These are phyloP conservation scores for Cotesia vestalis DNA, from an alignment of 1,140 invertebrate species.

Conservation along the genomic window DNA sequence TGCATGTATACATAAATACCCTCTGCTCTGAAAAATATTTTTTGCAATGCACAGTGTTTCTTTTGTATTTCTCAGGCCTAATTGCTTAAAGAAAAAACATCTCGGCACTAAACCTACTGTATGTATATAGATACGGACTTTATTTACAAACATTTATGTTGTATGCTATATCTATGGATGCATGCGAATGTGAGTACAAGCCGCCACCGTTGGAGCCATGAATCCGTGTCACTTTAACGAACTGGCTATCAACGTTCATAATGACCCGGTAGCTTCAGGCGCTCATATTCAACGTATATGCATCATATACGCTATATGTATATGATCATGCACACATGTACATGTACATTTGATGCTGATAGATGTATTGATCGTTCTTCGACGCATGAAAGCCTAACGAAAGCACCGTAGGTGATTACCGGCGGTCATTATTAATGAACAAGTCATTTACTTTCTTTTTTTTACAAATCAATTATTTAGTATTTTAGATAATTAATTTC, in stretches of 20 bases:
- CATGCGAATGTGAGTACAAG: not conserved
- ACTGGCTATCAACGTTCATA: conserved; percentile 5
- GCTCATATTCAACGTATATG: not conserved
- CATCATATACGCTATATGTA: no score
- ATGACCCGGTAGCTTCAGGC: conserved; percentile 11
- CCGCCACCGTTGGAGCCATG: not conserved
- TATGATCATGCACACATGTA: not conserved
- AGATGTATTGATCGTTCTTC: not conserved
- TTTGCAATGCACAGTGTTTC: no score
- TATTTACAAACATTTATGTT: not conserved
- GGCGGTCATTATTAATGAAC: conserved; percentile 1
- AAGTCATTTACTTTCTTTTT: not conserved
- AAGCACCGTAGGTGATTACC: not conserved
- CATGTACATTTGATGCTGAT: no score
- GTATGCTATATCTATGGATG: not conserved
- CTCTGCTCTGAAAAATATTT: no score
- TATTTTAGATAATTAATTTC: no score
- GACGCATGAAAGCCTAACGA: not conserved
- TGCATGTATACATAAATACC: no score
- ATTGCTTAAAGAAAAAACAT: no score
- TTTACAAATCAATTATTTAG: not conserved
- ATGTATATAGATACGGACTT: not conserved
- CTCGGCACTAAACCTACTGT: no score
- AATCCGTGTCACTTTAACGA: conserved; percentile 12
- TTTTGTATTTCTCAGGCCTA: no score